A percentile compares a stretch with the other conserved stretches of the same genome.
Evolutionary conservation across 2,113 vertebrate genomes (phyloP).

Genomic region (Lichenostomus cassidix): DNA sequence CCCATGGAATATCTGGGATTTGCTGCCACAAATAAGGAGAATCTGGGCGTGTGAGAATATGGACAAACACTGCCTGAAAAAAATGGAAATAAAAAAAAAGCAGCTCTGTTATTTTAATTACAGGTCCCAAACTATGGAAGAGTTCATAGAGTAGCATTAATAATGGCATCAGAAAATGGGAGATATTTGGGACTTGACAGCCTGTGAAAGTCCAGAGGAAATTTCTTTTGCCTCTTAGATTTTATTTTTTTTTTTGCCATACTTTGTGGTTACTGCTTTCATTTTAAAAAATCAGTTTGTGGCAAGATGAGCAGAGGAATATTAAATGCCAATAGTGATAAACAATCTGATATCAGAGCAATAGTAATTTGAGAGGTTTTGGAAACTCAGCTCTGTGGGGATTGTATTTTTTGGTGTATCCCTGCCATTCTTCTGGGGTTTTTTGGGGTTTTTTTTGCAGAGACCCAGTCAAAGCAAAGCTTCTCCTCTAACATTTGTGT

Average conservation of each 20-base stretch:
- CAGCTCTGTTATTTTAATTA: not conserved
- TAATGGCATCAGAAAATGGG: not conserved
- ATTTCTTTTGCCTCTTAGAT: not conserved
- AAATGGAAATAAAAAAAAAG: not conserved
- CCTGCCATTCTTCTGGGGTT: not conserved
- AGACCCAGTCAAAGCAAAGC: constrained; percentile 10
- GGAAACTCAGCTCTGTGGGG: not conserved
- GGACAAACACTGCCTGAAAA: not conserved
- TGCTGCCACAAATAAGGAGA: not conserved
- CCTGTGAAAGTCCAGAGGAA: not conserved
- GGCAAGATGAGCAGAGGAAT: not conserved
- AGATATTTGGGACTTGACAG: not conserved
- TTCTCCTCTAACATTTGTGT: not conserved
- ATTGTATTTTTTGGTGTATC: not conserved
- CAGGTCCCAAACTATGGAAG: not conserved
- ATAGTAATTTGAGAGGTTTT: not conserved
- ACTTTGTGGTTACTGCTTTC: not conserved
- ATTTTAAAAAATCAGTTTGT: not conserved
- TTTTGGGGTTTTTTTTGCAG: not conserved
- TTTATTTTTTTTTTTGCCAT: not conserved
- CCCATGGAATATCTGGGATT: fast-evolving
- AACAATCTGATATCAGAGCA: not conserved
- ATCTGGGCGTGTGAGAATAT: not conserved
- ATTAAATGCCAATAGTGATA: not conserved
- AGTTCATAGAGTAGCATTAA: not conserved